Percentiles rank a stretch among this genome's conserved stretches.
Evolutionary conservation across 2,888 invertebrate genomes (phyloP).

Genomic region (Hydraecia micacea): DNA sequence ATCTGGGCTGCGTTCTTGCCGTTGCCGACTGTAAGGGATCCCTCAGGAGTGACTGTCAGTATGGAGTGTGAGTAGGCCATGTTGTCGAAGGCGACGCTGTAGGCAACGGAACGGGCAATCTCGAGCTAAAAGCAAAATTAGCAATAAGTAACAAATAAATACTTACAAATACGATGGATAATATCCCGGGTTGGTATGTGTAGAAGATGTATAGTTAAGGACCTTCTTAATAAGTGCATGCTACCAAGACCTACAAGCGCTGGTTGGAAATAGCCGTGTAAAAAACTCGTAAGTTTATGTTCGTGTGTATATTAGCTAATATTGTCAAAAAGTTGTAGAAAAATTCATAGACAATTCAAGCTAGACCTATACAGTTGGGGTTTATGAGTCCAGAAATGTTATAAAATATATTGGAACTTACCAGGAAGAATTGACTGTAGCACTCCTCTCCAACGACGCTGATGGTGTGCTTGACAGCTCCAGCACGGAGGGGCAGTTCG

Average conservation of each 20-base stretch:
- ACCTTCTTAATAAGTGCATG: too few species aligned
- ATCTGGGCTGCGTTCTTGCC: slow-evolving; percentile 90
- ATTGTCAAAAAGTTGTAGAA: too few species aligned
- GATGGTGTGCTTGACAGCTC: slow-evolving; percentile 93
- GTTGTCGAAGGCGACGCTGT: slow-evolving; percentile 83
- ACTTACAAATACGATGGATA: background rate
- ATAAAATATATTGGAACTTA: slow-evolving; percentile 76
- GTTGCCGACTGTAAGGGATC: slow-evolving; percentile 86
- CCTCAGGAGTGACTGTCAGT: slow-evolving; percentile 89
- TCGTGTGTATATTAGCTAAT: too few species aligned
- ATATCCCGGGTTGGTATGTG: background rate
- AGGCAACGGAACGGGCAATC: slow-evolving; percentile 63
- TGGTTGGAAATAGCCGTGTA: too few species aligned
- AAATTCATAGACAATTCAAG: background rate
- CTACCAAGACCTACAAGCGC: too few species aligned
- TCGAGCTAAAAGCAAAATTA: slow-evolving; percentile 64
- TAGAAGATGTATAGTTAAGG: too few species aligned
- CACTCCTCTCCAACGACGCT: slow-evolving; percentile 92
- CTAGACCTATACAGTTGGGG: background rate
- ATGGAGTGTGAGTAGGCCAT: slow-evolving; percentile 91
- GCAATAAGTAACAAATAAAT: background rate
- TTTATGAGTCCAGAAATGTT: too few species aligned
- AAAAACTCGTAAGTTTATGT: too few species aligned
- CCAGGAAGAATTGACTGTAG: slow-evolving; percentile 88
- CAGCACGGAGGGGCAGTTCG: slow-evolving; percentile 93